A percentile compares a stretch with the other conserved stretches of the same genome.
Conservation (phyloP, 1,140 invertebrate species). For the Ephestia elutella region DNA sequence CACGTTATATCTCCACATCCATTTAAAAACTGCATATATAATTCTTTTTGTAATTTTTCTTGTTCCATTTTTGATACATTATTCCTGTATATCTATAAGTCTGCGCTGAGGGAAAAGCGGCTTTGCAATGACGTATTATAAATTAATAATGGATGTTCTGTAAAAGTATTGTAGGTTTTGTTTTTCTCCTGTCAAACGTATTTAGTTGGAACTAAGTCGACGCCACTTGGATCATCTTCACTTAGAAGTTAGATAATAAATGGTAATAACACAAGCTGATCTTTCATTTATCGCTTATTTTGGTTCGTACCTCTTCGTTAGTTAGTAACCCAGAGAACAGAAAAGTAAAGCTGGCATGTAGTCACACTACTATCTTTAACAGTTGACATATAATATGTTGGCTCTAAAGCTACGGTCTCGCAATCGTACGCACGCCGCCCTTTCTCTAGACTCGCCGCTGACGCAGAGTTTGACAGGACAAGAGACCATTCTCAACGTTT, state of each 20-base stretch:
- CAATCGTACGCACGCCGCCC: too few species aligned
- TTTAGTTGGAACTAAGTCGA: conserved; percentile 14
- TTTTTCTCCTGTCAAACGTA: neutral
- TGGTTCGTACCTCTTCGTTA: conserved; percentile 47
- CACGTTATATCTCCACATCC: neutral
- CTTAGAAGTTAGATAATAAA: conserved; percentile 69
- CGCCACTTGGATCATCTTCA: conserved; percentile 60
- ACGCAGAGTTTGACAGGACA: too few species aligned
- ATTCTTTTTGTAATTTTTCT: too few species aligned
- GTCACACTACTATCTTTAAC: too few species aligned
- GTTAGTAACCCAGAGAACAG: conserved; percentile 26
- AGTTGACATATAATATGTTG: too few species aligned
- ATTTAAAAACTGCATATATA: neutral
- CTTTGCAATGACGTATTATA: neutral
- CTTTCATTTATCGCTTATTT: conserved; percentile 68
- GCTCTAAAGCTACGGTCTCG: too few species aligned
- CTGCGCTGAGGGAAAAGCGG: neutral
- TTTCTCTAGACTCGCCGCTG: too few species aligned
- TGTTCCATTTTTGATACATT: too few species aligned
- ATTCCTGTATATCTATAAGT: neutral
- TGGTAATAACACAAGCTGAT: conserved; percentile 67
- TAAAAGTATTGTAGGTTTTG: conserved; percentile 2
- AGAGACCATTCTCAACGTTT: too few species aligned
- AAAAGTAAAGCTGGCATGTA: neutral
- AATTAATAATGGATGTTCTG: neutral